Evolutionary conservation across 1,140 invertebrate species (phyloP), one percentile per base, ranked within the genome.

Genomic region (Radopholus similis): DNA sequence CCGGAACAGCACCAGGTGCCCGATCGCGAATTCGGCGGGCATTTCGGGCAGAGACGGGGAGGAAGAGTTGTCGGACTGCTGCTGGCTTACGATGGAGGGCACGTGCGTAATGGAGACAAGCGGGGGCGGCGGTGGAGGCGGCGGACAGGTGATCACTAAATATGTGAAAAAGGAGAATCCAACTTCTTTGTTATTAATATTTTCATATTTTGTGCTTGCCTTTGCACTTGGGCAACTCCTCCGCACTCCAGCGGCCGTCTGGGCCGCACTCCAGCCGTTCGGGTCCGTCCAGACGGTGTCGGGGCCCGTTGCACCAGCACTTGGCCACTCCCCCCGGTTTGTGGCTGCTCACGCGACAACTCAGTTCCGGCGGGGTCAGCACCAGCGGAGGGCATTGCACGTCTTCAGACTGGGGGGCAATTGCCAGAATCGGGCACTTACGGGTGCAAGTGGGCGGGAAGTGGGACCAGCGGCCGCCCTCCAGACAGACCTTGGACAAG

Each of bases 271-370:
- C 63, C 18, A 78, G 35, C 30, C 37, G 55, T 4, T 28, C 11
- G 3, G 0, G 53, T 35, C 76, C 76, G 38, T 58, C 59, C 2
- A 77, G 32, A 23, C 42, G 30, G 40, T 57, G 66, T 11, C 60
- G 59, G 3, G 6, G 11, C 37, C 49, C 40, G 8, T 30, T 18
- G 38, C 73, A 75, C 47, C 26, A 30, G 38, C 62, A 75, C 13
- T 74, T 35, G 2, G 76, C 76, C 54, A 72, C 59, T n/a, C 73
- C 73, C 2, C 73, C 76, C 37, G 63, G 72, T 42, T 71, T 77
- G 49, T 75, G 62, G 28, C 69, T 65, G 11, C 58, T 78, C 18
- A 75, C 73, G 11, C 44, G 23, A 38, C 72, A 75, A 13, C 32
- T 74, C 15, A 77, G 34, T 54, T 58, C n/a, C 4, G 37, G 3